Percentiles rank a stretch among this genome's conserved stretches.
phyloP scores from a whole-genome alignment of 2,113 vertebrate genomes.

The Chionis minor region DNA sequence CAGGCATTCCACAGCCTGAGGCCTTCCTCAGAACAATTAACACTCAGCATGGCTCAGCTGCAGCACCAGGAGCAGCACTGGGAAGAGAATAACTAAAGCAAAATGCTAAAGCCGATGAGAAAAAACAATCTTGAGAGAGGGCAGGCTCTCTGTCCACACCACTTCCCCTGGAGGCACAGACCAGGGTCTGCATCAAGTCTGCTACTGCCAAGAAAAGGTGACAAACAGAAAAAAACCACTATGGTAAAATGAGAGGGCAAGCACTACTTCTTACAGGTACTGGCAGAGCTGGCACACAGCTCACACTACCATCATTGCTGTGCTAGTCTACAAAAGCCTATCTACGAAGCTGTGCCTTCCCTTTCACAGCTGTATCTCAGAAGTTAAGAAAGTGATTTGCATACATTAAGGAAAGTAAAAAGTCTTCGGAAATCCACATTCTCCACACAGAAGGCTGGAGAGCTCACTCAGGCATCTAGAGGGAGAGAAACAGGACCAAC shows the following conservation, averaged over 20 bases:
- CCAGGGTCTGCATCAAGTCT: background rate
- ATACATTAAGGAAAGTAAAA: background rate
- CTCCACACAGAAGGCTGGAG: background rate
- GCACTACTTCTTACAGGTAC: background rate
- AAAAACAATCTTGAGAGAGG: background rate
- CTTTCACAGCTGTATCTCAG: background rate
- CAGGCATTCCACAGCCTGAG: background rate
- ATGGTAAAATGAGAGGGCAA: background rate
- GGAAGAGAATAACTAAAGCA: background rate
- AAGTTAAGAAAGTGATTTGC: background rate
- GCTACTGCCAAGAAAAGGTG: background rate
- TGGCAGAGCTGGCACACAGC: background rate
- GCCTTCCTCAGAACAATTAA: background rate
- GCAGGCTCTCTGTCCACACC: background rate
- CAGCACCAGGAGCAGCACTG: background rate
- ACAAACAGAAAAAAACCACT: background rate
- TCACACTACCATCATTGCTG: background rate
- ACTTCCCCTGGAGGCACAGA: background rate
- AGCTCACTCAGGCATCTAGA: background rate
- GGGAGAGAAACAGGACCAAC: background rate
- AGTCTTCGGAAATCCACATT: background rate
- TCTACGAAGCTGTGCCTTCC: background rate
- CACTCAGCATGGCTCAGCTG: background rate
- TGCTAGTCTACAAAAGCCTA: slow-evolving; percentile 36
- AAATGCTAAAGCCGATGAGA: background rate